Conservation (phyloP, 2,113 vertebrate genomes). For the Hystrix brachyura region DNA sequence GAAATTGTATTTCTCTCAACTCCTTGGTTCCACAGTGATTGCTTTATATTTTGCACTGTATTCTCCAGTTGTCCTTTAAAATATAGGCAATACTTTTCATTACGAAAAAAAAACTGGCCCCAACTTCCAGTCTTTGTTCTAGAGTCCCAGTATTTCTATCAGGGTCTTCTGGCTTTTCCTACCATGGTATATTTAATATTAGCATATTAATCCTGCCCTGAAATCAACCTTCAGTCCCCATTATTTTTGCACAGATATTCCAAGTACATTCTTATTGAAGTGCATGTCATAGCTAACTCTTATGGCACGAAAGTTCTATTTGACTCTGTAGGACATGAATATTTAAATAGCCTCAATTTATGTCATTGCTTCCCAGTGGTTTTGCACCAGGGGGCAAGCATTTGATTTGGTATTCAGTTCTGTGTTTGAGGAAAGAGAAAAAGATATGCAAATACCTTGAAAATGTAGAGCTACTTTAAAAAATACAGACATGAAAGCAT, state of each 20-base stretch:
- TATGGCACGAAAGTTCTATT: neutral
- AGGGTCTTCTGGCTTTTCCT: neutral
- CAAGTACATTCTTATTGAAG: neutral
- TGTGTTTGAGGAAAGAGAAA: neutral
- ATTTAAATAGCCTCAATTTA: constrained; percentile 29
- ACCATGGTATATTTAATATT: neutral
- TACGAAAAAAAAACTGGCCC: neutral
- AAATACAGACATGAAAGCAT: neutral
- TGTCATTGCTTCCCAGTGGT: neutral
- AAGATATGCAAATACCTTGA: neutral
- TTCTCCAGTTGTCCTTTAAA: neutral
- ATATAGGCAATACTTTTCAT: neutral
- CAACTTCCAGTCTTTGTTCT: neutral
- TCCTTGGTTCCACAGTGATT: neutral
- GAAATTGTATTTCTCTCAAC: neutral
- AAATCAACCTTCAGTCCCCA: neutral
- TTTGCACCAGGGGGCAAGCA: neutral
- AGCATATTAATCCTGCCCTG: neutral
- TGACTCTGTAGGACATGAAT: neutral
- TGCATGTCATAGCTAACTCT: constrained; percentile 2
- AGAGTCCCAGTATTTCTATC: neutral
- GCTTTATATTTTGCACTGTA: neutral
- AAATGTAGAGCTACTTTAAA: neutral
- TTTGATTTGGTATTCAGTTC: constrained; percentile 23
- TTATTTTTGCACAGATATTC: neutral